Evolutionary conservation across 2,113 vertebrate genomes (phyloP).

Genomic region (Bubo blakistoni): DNA sequence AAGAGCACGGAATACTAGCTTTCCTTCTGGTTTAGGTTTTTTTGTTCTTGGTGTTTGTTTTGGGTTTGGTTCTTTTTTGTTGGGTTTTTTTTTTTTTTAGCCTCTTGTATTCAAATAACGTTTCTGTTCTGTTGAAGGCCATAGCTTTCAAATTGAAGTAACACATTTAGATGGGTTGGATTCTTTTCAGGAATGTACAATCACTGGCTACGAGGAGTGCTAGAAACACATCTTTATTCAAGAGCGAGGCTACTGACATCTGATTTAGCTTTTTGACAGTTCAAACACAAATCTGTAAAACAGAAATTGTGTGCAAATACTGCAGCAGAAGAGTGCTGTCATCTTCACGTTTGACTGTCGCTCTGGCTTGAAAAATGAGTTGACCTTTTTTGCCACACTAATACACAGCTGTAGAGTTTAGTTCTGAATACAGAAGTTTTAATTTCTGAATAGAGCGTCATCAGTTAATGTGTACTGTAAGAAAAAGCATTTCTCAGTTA

Average conservation of each 20-base stretch:
- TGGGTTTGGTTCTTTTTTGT: not conserved
- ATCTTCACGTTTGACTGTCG: not conserved
- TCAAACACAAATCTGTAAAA: not conserved
- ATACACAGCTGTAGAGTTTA: not conserved
- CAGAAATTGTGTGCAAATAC: not conserved
- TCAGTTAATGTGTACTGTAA: not conserved
- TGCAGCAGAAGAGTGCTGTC: not conserved
- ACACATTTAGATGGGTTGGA: not conserved
- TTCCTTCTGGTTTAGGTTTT: not conserved
- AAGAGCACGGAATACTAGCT: not conserved
- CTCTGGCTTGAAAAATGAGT: not conserved
- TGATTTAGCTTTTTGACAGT: not conserved
- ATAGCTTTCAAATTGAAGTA: not conserved
- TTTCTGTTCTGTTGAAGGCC: not conserved
- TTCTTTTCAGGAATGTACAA: not conserved
- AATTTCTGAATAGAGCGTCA: not conserved
- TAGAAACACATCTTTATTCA: not conserved
- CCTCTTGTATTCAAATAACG: not conserved
- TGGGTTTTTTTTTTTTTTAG: not conserved
- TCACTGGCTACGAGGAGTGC: not conserved
- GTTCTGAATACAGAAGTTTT: not conserved
- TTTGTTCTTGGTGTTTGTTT: not conserved
- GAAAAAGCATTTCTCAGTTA: not conserved
- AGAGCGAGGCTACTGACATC: not conserved
- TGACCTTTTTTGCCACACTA: not conserved